A percentile compares a stretch with the other conserved stretches of the same genome.
phyloP scores from a whole-genome alignment of 2,888 invertebrate species.

The Ennomos erosarius region DNA sequence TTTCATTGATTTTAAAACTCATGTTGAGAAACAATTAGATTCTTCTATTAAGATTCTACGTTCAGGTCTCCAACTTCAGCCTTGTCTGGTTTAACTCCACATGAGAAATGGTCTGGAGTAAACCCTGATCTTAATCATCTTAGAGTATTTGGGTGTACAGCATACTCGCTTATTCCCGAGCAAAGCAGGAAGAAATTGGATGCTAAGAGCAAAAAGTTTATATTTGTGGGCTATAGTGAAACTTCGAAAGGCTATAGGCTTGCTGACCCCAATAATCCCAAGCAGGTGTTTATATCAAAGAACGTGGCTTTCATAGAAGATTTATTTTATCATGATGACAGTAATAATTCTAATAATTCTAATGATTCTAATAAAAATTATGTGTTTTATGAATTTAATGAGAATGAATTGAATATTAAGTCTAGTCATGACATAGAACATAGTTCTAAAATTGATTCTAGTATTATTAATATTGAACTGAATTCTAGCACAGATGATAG shows the following conservation, averaged over 20 bases:
- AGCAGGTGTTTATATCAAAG: too few species aligned
- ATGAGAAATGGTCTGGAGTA: too few species aligned
- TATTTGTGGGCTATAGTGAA: constrained; percentile 36
- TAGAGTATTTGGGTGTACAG: constrained; percentile 28
- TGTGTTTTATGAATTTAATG: not conserved
- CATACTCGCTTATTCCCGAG: constrained; percentile 18
- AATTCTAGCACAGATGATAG: constrained; percentile 1
- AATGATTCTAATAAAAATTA: too few species aligned
- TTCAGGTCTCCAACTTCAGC: too few species aligned
- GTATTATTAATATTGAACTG: not conserved
- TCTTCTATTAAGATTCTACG: not conserved
- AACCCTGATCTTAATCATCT: constrained; percentile 11
- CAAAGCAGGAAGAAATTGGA: constrained; percentile 19
- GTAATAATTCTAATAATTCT: too few species aligned
- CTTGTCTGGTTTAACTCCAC: too few species aligned
- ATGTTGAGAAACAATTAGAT: too few species aligned
- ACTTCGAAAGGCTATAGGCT: constrained; percentile 42
- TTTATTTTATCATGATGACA: too few species aligned
- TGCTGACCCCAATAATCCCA: constrained; percentile 20
- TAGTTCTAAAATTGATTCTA: constrained; percentile 3
- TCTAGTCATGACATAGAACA: not conserved
- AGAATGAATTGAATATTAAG: not conserved
- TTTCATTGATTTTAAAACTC: not conserved
- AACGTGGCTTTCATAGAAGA: too few species aligned
- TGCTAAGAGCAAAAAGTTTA: constrained; percentile 17